Evolutionary conservation across 2,797 vertebrate genomes (phyloP), one percentile per base, ranked within the genome.

Genomic region (Coilia nasus): DNA sequence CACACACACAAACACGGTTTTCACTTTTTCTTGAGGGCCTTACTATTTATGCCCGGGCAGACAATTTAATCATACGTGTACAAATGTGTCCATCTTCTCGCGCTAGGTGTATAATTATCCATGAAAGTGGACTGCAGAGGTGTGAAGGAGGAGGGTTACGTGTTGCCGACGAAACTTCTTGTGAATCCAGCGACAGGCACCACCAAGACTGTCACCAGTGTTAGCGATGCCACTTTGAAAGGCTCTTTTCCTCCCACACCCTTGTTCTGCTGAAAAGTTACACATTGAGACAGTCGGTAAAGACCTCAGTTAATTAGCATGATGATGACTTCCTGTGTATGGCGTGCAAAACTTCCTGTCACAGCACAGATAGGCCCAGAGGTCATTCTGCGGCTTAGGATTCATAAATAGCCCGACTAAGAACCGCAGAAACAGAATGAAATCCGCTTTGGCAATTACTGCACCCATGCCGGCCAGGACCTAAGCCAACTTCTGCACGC

Each of bases 81-180:
- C 31, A 15, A 41, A 41, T 31, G 19, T 31, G 7, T 21, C 35
- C 17, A 41, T 71, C 64, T 31, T 28, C 28, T 75, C 67, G 21
- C 31, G 41, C 67, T 41, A 75, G 67, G 67, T 41, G 50, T 54
- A 54, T 54, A 75, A 75, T 75, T 75, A 35, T 75, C 67, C 67
- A 75, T 41, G 15, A 75, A 75, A 75, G 31, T 19, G 67, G 28
- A 35, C 4, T 21, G 31, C 31, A 21, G 35, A 75, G 67, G 67
- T 41, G 67, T 75, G 67, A 75, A 41, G 41, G 15, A 41, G 28
- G 15, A 19, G 23, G 31, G 67, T 21, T 75, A 41, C 31, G 31
- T 31, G 35, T 25, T 41, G 31, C 14, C 35, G 31, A 14, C 35
- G 35, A 3, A 19, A 6, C 19, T 7, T 7, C 28, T 41, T 15